phyloP scores from a whole-genome alignment of 2,797 vertebrate genomes.

The Gouania willdenowi region DNA sequence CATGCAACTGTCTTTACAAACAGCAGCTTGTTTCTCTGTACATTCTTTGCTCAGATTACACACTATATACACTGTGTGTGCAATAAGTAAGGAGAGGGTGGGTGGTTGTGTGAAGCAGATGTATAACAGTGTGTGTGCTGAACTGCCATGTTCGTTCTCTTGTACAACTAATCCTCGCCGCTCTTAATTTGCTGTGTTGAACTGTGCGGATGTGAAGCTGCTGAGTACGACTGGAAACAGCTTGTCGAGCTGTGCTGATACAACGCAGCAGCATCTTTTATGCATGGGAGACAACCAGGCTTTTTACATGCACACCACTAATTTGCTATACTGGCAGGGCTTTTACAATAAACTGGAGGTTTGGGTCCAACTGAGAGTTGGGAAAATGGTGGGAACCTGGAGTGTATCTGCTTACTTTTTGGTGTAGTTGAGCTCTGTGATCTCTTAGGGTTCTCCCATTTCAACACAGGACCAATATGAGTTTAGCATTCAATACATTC shows the following conservation, averaged over 20 bases:
- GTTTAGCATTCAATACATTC: background rate
- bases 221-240: slow-evolving; percentile 62
- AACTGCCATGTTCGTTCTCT: slow-evolving; percentile 63
- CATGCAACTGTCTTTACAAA: slow-evolving; percentile 29
- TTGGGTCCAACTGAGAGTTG: slow-evolving; percentile 31
- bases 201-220: slow-evolving; percentile 54
- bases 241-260: slow-evolving; percentile 64
- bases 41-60: slow-evolving; percentile 30
- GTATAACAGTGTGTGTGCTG: slow-evolving; percentile 13
- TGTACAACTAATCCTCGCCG: slow-evolving; percentile 63
- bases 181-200: slow-evolving; percentile 71
- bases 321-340: slow-evolving; percentile 68
- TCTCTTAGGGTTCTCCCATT: slow-evolving; percentile 15
- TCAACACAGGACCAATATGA: slow-evolving; percentile 9
- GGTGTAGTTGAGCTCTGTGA: slow-evolving; percentile 6
- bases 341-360: slow-evolving; percentile 44
- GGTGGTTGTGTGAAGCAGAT: background rate
- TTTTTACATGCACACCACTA: slow-evolving; percentile 64
- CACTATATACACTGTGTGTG: background rate
- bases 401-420: slow-evolving; percentile 21
- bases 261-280: slow-evolving; percentile 65
- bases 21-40: slow-evolving; percentile 24
- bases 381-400: slow-evolving; percentile 23
- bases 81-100: no score
- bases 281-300: slow-evolving; percentile 61